Conservation (phyloP, 37 sponge, comb jelly and placozoan genomes). For the Aphrocallistes beatrix region DNA sequence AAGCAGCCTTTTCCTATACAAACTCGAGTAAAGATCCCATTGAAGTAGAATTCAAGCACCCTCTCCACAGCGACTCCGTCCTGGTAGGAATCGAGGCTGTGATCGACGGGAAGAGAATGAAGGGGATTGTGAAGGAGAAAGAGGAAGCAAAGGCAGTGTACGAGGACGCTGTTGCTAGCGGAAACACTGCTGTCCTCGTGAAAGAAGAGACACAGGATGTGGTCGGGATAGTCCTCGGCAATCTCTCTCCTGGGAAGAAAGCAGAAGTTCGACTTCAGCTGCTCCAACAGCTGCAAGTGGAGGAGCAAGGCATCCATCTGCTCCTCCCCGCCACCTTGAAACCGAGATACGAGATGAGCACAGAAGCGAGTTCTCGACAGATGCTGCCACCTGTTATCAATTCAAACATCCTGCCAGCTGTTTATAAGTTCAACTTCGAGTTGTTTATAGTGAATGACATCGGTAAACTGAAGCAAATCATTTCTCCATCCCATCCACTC, state of each 20-base stretch:
- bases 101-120: slow-evolving; percentile 45
- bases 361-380: background rate
- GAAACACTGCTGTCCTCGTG: slow-evolving; percentile 45
- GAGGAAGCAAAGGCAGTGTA: slow-evolving; percentile 52
- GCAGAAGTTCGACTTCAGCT: slow-evolving; percentile 44
- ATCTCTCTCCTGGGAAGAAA: slow-evolving; percentile 45
- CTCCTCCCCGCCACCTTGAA: slow-evolving; percentile 30
- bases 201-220: slow-evolving; percentile 64
- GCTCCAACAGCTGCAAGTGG: slow-evolving; percentile 40
- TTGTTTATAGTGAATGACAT: background rate
- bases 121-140: slow-evolving; percentile 48
- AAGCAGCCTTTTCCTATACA: background rate
- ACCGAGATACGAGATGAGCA: slow-evolving; percentile 23
- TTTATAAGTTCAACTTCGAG: slow-evolving; percentile 14
- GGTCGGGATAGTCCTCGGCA: slow-evolving; percentile 56
- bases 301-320: slow-evolving; percentile 37
- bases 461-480: background rate
- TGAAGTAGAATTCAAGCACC: background rate
- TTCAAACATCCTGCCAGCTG: slow-evolving; percentile 14
- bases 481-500: background rate
- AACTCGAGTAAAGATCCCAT: background rate
- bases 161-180: slow-evolving; percentile 60
- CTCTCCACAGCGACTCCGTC: background rate
- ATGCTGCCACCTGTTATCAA: slow-evolving; percentile 3
- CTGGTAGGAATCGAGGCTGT: slow-evolving; percentile 20